Conservation (phyloP, 2,113 vertebrate species). For the Zootoca vivipara region DNA sequence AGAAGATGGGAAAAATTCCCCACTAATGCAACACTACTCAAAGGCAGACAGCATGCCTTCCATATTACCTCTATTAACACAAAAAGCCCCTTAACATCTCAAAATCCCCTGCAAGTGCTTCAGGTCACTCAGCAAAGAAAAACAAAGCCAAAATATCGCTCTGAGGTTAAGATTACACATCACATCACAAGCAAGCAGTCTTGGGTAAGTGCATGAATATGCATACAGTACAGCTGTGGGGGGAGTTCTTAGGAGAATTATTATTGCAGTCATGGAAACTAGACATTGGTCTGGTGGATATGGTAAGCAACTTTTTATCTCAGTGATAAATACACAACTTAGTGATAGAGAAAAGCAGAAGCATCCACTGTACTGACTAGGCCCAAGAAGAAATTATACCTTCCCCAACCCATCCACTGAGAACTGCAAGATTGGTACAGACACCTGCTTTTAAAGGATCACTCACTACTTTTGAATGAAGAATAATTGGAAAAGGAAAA, state of each 20-base stretch:
- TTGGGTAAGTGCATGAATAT: not conserved
- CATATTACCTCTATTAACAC: not conserved
- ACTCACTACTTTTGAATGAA: not conserved
- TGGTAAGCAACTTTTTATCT: no score
- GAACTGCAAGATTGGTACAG: not conserved
- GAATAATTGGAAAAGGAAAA: not conserved
- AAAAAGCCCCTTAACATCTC: not conserved
- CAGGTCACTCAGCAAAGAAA: not conserved
- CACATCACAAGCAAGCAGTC: not conserved
- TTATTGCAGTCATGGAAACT: not conserved
- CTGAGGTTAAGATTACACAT: not conserved
- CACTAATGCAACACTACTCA: not conserved
- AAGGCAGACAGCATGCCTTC: not conserved
- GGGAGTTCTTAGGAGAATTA: not conserved
- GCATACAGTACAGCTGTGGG: not conserved
- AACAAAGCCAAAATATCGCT: not conserved
- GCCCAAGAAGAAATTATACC: accelerated
- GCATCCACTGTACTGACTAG: accelerated
- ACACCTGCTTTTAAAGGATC: not conserved
- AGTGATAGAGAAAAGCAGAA: accelerated
- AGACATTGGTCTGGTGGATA: not conserved
- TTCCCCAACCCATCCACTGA: not conserved
- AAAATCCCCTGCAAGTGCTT: not conserved
- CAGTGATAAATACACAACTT: not conserved
- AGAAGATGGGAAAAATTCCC: not conserved